phyloP scores from a whole-genome alignment of 2,113 vertebrate genomes.

The Leptobrachium ailaonicum region DNA sequence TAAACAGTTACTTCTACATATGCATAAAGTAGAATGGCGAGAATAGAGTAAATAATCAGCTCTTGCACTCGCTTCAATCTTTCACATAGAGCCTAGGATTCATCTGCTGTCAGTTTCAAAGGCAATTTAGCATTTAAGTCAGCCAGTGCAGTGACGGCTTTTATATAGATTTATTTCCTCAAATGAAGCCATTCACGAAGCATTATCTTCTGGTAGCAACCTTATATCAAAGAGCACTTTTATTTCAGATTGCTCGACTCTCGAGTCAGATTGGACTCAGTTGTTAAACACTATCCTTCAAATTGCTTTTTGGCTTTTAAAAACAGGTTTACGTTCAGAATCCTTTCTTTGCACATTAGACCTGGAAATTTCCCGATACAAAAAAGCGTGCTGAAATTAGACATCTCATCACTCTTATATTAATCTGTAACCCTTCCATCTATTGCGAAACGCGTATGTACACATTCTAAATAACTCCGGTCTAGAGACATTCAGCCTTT shows the following conservation, averaged over 20 bases:
- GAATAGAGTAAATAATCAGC: too few species aligned
- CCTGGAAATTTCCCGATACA: background rate
- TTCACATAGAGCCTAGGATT: background rate
- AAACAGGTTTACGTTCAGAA: background rate
- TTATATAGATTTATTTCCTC: background rate
- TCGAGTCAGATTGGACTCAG: constrained; percentile 8
- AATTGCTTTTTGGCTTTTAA: constrained; percentile 21
- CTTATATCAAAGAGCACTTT: constrained; percentile 6
- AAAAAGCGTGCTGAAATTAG: background rate
- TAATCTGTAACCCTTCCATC: too few species aligned
- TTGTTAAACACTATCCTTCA: constrained; percentile 9
- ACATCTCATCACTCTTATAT: background rate
- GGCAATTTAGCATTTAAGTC: background rate
- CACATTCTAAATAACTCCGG: too few species aligned
- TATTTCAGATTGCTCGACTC: constrained; percentile 20
- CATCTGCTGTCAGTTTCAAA: background rate
- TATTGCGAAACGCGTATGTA: too few species aligned
- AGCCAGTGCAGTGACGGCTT: background rate
- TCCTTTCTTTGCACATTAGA: background rate
- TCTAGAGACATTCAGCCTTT: too few species aligned
- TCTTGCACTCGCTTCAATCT: too few species aligned
- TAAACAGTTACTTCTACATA: too few species aligned
- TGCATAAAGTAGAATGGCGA: too few species aligned
- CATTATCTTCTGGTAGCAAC: background rate
- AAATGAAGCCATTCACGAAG: too few species aligned